Base-by-base conservation (phyloP, 2,113 vertebrate species). In the Myotis brandtii region DNA sequence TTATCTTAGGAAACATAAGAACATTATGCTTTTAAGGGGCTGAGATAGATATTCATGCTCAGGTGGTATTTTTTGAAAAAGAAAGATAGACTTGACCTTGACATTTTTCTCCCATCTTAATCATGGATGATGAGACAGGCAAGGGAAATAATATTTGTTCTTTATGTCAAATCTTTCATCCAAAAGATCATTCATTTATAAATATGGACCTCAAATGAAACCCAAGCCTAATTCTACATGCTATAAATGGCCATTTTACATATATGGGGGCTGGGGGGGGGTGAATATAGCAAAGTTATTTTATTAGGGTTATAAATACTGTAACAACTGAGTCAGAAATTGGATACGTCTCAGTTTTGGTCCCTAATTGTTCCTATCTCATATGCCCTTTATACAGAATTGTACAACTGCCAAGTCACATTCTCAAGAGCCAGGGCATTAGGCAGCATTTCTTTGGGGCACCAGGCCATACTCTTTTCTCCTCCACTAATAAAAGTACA, bases 121-220 rank as follows among this genome's bases (percentile, higher is more conserved):
- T 64, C 2, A 13, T 10, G 7, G 62, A 64, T 94, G 48, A 95
- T 76, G 79, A 86, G 75, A 85, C 37, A 87, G 25, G 30, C 20
- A 48, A 93, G 40, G 69, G 32, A 86, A 93, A 93, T 80, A 56
- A n/a, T 89, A 64, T 89, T 79, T 94, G 73, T 80, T 89, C 59
- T 81, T 95, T 88, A 59, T 73, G 48, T 46, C 32, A 62, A 62
- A 89, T 89, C 48, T 95, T 93, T 73, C 70, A 50, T 70, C 46
- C 82, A 96, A 87, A 80, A 23, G 46, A 93, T 86, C 18, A 52
- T 89, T 95, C 79, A 56, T 89, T 93, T 85, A 59, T 9, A 90
- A 79, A 94, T 30, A 52, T 8, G 62, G 89, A 70, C 43, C 83
- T 95, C 69, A 37, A 86, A 83, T 14, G 83, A 56, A 89, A 67